Evolutionary conservation across 2,888 invertebrate genomes (phyloP).

Genomic region (Syritta pipiens): DNA sequence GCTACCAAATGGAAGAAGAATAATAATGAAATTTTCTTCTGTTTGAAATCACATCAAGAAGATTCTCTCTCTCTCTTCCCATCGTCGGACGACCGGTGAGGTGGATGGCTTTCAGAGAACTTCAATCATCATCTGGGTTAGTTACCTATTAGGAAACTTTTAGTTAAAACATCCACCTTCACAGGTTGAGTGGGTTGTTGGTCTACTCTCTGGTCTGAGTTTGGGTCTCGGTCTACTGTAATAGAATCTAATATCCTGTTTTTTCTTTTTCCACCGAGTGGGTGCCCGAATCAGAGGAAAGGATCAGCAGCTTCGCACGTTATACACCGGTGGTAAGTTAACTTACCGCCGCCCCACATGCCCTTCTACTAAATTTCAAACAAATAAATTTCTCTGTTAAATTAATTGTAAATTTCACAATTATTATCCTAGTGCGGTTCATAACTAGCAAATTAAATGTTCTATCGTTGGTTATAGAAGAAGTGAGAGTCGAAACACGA

Average conservation of each 20-base stretch:
- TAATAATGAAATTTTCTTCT: conserved; percentile 60
- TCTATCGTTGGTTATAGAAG: conserved; percentile 38
- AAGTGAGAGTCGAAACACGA: no score
- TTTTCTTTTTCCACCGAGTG: conserved; percentile 23
- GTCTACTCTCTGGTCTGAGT: no score
- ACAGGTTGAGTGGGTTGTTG: no score
- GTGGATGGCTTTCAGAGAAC: conserved; percentile 37
- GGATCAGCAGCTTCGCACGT: conserved; percentile 13
- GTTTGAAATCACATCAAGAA: conserved; percentile 56
- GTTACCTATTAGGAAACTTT: conserved; percentile 54
- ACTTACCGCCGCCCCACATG: not conserved
- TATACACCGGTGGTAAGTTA: not conserved
- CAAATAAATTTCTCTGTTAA: conserved; percentile 71
- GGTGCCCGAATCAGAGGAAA: conserved; percentile 25
- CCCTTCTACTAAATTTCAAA: conserved; percentile 58
- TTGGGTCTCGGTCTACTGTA: conserved; percentile 23
- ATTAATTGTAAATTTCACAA: conserved; percentile 71
- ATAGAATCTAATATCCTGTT: conserved; percentile 41
- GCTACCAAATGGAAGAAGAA: conserved; percentile 42
- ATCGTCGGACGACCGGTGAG: conserved; percentile 11
- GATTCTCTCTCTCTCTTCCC: conserved; percentile 30
- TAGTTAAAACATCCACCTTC: conserved; percentile 45
- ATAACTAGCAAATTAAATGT: conserved; percentile 62
- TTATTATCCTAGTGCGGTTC: conserved; percentile 69
- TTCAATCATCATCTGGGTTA: conserved; percentile 58